Base-by-base conservation (phyloP, 2,113 vertebrate genomes). In the Leucosticte australis region DNA sequence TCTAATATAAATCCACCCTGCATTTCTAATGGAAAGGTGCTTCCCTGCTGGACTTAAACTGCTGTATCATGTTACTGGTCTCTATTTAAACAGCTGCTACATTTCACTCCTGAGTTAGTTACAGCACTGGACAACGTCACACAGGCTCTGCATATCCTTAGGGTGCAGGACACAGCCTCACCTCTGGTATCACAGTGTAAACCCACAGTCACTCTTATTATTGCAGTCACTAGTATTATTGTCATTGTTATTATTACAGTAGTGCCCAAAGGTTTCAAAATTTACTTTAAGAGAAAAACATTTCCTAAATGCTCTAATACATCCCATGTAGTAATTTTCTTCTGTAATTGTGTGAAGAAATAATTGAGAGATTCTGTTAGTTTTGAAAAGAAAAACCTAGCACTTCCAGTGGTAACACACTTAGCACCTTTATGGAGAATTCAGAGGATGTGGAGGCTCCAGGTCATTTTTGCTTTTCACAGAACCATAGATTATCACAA, bases 41-140 rank as follows among this genome's bases (percentile, higher is more conserved):
- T 94, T 91, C 80, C 35, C 60, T 76, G 56, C 64, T 79, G 46
- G 86, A 44, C 76, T 83, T 80, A 23, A 91, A 87, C 69, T 68
- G n/a, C 71, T 75, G 57, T 82, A 91, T 96, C 74, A 3, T 37
- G 69, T 97, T 95, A 60, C 96, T 94, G 65, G 65, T 89, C 69
- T 91, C 83, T 94, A 53, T 92, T 94, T 95, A 96, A 96, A 84
- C 80, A 94, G 89, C 91, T 95, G 89, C 94, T 97, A 60, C 83
- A 65, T 96, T 97, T 95, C 95, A 95, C 65, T 94, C 56, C 73
- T 0, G 28, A 73, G 92, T 49, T 94, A 87, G 52, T 94, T 92
- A 91, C 92, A 94, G 94, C 62, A 27, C n/a, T 41, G 47, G 75
- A 28, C 2, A 15, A 67, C 17, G 2, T 30, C 82, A 60, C 60